These are phyloP conservation scores for Phocides pigmalion DNA, from an alignment of 1,140 invertebrate species.

Conservation along the genomic window DNA sequence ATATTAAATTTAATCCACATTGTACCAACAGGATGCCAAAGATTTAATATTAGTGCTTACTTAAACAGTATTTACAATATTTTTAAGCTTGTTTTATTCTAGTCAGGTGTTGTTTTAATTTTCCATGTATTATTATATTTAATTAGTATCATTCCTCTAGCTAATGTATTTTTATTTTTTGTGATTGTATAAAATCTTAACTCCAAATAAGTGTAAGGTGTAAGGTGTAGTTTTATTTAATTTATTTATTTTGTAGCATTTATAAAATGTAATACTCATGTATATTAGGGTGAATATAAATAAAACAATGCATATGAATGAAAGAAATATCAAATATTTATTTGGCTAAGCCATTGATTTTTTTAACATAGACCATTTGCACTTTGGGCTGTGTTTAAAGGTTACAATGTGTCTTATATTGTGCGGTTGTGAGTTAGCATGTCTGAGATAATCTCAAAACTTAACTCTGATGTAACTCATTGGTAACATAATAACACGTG, in stretches of 20 bases:
- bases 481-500: background rate
- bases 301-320: constrained; percentile 36
- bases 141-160: constrained; percentile 9
- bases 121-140: background rate
- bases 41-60: constrained; percentile 15
- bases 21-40: constrained; percentile 23
- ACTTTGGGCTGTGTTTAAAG: constrained; percentile 50
- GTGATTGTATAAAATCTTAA: constrained; percentile 3
- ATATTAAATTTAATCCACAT: constrained; percentile 12
- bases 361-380: constrained; percentile 38
- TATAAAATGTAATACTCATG: constrained; percentile 2
- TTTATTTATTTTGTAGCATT: background rate
- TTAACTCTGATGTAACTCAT: constrained; percentile 11
- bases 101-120: constrained; percentile 31
- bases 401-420: constrained; percentile 44
- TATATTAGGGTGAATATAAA: constrained; percentile 26
- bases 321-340: constrained; percentile 39
- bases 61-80: constrained; percentile 14
- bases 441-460: constrained; percentile 15
- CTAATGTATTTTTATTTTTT: too few relatives aligned
- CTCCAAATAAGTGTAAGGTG: background rate
- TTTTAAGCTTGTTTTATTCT: constrained; percentile 18
- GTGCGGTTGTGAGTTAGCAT: constrained; percentile 48
- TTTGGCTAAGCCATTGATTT: constrained; percentile 47
- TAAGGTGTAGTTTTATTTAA: background rate